Base-by-base conservation (phyloP, 2,797 vertebrate genomes). In the Sebastes itinus region DNA sequence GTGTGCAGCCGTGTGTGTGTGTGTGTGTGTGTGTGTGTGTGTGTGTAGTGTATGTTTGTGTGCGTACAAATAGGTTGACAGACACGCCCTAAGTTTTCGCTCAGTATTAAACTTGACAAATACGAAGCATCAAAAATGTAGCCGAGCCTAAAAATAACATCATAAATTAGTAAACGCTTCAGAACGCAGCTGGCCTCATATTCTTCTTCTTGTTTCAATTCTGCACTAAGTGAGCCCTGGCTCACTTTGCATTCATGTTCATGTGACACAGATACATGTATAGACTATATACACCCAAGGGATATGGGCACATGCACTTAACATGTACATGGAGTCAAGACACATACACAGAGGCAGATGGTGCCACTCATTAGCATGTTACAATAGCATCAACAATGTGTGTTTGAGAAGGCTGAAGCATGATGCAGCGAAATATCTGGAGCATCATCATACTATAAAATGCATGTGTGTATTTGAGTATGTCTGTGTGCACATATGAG, bases 71-170 rank as follows among this genome's bases (percentile, higher is more conserved):
- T 38, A 79, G 18, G 77, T 72, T 80, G 78, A 91, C 52, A 86
- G 78, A 86, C 83, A 91, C 85, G 84, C 77, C 72, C 81, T 1
- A 32, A 27, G 78, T 90, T 88, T 90, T 86, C 62, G 20, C 70
- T 77, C 69, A 27, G 82, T 87, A 91, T 92, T 92, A 92, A 92
- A 94, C 86, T 87, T 91, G 86, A 93, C 87, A 93, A 93, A 93
- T 89, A 87, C 32, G 58, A 87, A 81, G 75, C 92, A 93, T 95
- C 83, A 93, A 94, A 94, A 92, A 93, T 92, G 90, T 86, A 92
- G 87, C 85, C 4, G 22, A 59, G 85, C 76, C 92, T 94, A 93
- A 94, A 94, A 93, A 95, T 94, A 95, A 92, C 92, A 87, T 89
- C 86, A 93, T 94, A 84, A 92, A 95, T 94, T 77, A 94, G 79